Conservation (phyloP, 2,888 invertebrate species). For the Dolichomitus sp. region DNA sequence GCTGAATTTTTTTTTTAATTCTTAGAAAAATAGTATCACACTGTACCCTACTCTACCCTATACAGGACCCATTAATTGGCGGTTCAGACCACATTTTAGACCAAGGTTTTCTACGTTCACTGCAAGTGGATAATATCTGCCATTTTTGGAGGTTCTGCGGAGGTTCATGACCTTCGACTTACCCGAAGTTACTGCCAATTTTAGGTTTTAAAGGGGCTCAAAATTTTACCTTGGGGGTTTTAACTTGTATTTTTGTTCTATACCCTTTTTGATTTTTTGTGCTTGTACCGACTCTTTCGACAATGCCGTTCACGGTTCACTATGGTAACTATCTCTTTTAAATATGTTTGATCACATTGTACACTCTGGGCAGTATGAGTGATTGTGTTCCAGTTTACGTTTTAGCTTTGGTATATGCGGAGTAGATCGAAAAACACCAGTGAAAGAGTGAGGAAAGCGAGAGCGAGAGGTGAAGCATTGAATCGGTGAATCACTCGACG, state of each 20-base stretch:
- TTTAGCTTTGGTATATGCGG: conserved; percentile 28
- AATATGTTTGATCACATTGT: conserved; percentile 15
- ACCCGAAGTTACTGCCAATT: no score
- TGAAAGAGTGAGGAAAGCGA: background rate
- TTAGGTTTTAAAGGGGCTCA: no score
- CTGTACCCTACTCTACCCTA: no score
- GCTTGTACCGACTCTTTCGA: conserved; percentile 1
- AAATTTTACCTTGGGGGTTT: no score
- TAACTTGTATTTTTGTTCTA: background rate
- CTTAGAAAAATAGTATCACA: no score
- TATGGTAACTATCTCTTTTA: conserved; percentile 31
- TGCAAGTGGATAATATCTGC: no score
- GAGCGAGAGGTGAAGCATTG: conserved; percentile 31
- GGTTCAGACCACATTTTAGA: no score
- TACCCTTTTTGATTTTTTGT: conserved; percentile 2
- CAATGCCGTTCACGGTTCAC: conserved; percentile 3
- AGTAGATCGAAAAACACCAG: conserved; percentile 55
- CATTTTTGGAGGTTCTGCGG: no score
- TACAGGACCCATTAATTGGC: no score
- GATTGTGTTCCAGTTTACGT: conserved; percentile 30
- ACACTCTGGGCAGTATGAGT: conserved; percentile 18
- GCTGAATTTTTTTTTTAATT: no score
- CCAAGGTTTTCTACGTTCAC: no score
- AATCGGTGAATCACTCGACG: conserved; percentile 45
- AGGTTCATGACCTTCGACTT: no score